phyloP scores from a whole-genome alignment of 1,140 invertebrate genomes.

The Dryas iulia region DNA sequence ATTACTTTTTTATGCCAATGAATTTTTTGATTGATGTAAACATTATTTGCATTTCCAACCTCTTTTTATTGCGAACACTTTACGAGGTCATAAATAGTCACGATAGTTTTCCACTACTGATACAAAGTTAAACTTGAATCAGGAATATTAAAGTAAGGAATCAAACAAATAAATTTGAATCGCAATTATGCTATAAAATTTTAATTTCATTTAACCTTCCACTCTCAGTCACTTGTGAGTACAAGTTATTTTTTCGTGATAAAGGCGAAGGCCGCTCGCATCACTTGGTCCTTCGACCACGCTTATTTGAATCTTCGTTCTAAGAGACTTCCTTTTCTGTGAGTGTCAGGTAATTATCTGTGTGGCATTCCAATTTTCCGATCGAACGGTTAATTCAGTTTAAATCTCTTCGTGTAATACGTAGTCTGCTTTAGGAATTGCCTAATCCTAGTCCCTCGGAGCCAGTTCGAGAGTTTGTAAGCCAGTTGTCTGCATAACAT shows the following conservation, averaged over 20 bases:
- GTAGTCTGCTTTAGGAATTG: slow-evolving; percentile 61
- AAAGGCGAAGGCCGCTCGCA: slow-evolving; percentile 49
- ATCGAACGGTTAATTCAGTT: slow-evolving; percentile 79
- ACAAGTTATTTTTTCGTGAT: slow-evolving; percentile 39
- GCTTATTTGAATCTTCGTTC: slow-evolving; percentile 76
- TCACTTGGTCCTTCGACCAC: slow-evolving; percentile 66
- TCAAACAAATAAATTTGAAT: not conserved
- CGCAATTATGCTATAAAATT: not conserved
- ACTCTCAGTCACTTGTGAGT: not conserved
- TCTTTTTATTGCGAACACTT: not conserved
- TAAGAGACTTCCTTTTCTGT: slow-evolving; percentile 76
- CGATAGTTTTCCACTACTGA: not conserved
- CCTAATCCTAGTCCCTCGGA: slow-evolving; percentile 69
- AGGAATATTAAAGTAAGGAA: not conserved
- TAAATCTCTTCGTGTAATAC: slow-evolving; percentile 78
- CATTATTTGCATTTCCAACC: not conserved
- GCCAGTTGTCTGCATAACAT: slow-evolving; percentile 38
- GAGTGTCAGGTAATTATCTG: slow-evolving; percentile 80
- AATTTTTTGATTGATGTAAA: not conserved
- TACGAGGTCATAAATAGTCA: not conserved
- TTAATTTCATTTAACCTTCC: not conserved
- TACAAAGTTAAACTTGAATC: not conserved
- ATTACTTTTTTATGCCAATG: not conserved
- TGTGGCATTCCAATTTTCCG: slow-evolving; percentile 80
- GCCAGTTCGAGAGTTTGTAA: slow-evolving; percentile 45